These are phyloP conservation scores for Phortica magna DNA, from an alignment of 2,888 invertebrate genomes.

Conservation along the genomic window DNA sequence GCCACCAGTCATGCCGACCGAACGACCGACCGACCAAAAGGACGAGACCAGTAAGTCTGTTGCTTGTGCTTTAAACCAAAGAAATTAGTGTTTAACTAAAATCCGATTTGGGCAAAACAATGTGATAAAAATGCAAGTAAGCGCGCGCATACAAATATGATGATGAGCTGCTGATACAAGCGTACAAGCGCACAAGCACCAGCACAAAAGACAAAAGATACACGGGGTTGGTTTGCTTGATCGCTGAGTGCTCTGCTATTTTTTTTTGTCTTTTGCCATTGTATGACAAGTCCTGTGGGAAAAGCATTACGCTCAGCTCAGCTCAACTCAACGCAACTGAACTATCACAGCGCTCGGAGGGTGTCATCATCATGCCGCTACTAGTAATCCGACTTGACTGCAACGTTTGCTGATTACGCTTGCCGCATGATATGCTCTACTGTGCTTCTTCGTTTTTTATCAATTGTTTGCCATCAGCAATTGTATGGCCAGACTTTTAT, in stretches of 20 bases:
- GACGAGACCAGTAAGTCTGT: constrained; percentile 33
- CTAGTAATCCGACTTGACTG: constrained; percentile 6
- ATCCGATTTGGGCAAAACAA: constrained; percentile 76
- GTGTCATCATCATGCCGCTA: neutral
- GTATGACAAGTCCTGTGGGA: constrained; percentile 59
- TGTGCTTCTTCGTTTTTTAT: constrained; percentile 56
- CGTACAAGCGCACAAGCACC: neutral
- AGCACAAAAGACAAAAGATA: neutral
- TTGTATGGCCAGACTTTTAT: constrained; percentile 56
- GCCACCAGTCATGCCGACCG: constrained; percentile 47
- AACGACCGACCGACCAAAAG: constrained; percentile 31
- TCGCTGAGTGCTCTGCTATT: constrained; percentile 35
- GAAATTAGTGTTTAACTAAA: constrained; percentile 77
- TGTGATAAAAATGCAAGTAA: constrained; percentile 55
- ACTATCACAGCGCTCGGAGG: neutral
- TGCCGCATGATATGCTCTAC: constrained; percentile 9
- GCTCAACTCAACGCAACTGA: neutral
- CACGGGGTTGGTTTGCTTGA: constrained; percentile 30
- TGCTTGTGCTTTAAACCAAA: constrained; percentile 71
- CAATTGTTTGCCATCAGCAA: constrained; percentile 63
- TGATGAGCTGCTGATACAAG: constrained; percentile 36
- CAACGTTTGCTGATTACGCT: constrained; percentile 23
- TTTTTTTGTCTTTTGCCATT: neutral
- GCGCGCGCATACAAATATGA: neutral
- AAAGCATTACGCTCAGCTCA: constrained; percentile 39